Evolutionary conservation across 2,888 invertebrate species (phyloP).

Genomic region (Achlya flavicornis): DNA sequence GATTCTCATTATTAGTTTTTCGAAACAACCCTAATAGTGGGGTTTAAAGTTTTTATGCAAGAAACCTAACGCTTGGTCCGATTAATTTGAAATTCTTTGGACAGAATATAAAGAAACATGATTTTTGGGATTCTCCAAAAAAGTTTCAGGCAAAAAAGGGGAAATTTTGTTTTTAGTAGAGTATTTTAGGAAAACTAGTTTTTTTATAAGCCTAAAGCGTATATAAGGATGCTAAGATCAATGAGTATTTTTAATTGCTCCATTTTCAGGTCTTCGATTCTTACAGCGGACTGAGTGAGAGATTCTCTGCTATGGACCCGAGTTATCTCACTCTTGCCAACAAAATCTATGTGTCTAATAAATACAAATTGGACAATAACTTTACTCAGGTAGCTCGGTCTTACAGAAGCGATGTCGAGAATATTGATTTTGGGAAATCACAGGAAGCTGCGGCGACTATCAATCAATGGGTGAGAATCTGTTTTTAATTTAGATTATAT

Average conservation of each 20-base stretch:
- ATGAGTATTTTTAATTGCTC: not conserved
- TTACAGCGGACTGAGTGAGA: conserved; percentile 39
- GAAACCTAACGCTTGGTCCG: too few relatives aligned
- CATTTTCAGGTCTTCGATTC: conserved; percentile 39
- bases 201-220: not conserved
- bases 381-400: conserved; percentile 35
- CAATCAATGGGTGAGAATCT: conserved; percentile 39
- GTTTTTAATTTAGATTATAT: too few relatives aligned
- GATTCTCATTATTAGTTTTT: too few relatives aligned
- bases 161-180: too few relatives aligned
- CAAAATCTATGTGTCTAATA: conserved; percentile 49
- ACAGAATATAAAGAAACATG: too few relatives aligned
- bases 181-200: not conserved
- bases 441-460: conserved; percentile 36
- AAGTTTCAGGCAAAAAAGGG: too few relatives aligned
- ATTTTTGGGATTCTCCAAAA: too few relatives aligned
- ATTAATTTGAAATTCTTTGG: too few relatives aligned
- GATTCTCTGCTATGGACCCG: conserved; percentile 42
- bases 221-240: not conserved
- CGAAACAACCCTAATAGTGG: too few relatives aligned
- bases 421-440: conserved; percentile 40
- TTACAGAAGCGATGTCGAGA: conserved; percentile 47
- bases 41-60: too few relatives aligned
- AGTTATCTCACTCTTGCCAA: conserved; percentile 50
- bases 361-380: conserved; percentile 31